A percentile compares a stretch with the other conserved stretches of the same genome.
Conservation (phyloP, 2,888 invertebrate genomes). For the Caenorhabditis drosophilae region DNA sequence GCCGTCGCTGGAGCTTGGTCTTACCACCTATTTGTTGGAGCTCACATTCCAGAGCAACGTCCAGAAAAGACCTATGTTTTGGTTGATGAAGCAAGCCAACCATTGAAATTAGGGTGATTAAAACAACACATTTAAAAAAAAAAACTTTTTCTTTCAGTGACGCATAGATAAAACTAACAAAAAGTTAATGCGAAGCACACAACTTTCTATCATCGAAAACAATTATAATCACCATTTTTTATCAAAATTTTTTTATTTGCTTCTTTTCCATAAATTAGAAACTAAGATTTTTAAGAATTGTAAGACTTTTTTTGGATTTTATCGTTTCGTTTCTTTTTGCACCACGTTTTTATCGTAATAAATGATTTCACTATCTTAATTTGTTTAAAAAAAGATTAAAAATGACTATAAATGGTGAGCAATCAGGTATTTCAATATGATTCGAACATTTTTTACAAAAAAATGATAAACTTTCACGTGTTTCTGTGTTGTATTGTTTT, state of each 20-base stretch:
- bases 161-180: background rate
- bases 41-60: constrained; percentile 50
- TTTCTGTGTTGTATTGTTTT: background rate
- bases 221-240: background rate
- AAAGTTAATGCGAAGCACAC: constrained; percentile 1
- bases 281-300: too few species aligned
- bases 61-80: constrained; percentile 37
- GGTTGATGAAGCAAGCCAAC: constrained; percentile 39
- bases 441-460: background rate
- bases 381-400: too few species aligned
- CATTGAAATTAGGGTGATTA: constrained; percentile 24
- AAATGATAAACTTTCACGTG: background rate
- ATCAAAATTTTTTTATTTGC: background rate
- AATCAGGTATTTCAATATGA: background rate
- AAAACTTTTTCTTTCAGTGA: constrained; percentile 6
- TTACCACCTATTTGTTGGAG: constrained; percentile 53
- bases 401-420: too few species aligned
- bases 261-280: background rate
- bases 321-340: too few species aligned
- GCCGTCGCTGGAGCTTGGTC: constrained; percentile 49
- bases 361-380: too few species aligned
- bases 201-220: background rate
- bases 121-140: constrained; percentile 2
- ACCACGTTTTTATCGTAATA: too few species aligned
- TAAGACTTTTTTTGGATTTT: too few species aligned